Evolutionary conservation across 92 coral and sea anemone species (phyloP).

Genomic region (Epizoanthus ramosus): DNA sequence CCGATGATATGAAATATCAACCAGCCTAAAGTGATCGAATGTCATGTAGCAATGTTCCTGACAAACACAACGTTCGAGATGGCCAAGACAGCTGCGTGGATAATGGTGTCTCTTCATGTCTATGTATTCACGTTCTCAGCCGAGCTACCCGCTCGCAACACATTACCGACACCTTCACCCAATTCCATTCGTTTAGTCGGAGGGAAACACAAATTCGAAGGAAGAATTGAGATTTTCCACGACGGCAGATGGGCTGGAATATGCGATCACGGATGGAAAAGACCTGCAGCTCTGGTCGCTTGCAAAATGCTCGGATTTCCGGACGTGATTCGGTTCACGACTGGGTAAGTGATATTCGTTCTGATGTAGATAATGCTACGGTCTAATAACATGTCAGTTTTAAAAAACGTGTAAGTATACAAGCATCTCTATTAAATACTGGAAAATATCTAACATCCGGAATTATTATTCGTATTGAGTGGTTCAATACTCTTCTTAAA

Average conservation of each 20-base stretch:
- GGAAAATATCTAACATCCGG: too few species aligned
- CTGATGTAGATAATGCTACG: neutral
- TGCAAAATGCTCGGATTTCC: constrained; percentile 54
- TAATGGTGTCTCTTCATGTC: too few species aligned
- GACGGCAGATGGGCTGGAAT: constrained; percentile 54
- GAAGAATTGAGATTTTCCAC: constrained; percentile 56
- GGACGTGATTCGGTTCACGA: constrained; percentile 48
- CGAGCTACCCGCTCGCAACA: too few species aligned
- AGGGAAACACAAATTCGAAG: constrained; percentile 54
- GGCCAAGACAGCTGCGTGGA: too few species aligned
- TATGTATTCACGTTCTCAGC: too few species aligned
- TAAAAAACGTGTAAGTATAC: neutral
- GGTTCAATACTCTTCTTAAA: too few species aligned
- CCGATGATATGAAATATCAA: too few species aligned
- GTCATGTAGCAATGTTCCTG: too few species aligned
- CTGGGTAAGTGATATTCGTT: constrained; percentile 45
- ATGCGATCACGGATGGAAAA: constrained; percentile 40
- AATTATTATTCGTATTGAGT: too few species aligned
- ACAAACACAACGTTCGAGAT: too few species aligned
- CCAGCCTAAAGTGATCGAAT: too few species aligned
- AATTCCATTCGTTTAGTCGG: constrained; percentile 36
- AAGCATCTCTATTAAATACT: too few species aligned
- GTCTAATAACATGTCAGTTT: neutral
- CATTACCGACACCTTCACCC: neutral
- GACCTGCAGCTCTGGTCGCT: constrained; percentile 48